phyloP scores from a whole-genome alignment of 2,888 invertebrate genomes.

The Amphipoea oculea region DNA sequence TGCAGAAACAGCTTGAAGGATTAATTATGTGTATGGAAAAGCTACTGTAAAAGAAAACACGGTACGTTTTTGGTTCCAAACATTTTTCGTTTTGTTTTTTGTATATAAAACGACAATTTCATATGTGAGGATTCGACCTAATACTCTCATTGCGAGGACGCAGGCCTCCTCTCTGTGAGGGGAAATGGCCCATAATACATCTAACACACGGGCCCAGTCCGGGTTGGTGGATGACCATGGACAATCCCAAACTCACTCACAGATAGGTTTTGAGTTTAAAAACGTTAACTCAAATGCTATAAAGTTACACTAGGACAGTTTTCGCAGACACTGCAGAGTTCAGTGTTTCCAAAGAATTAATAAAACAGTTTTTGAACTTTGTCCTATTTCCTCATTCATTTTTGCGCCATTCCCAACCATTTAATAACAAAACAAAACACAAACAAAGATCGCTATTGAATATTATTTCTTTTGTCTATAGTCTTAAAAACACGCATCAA shows the following conservation, averaged over 20 bases:
- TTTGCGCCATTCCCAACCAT: conserved; percentile 1
- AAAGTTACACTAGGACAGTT: neutral
- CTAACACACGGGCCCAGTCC: neutral
- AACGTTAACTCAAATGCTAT: neutral
- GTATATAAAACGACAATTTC: too few relatives aligned
- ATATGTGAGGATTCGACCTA: too few relatives aligned
- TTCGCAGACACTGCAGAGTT: neutral
- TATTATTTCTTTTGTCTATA: conserved; percentile 57
- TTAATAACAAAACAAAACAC: conserved; percentile 29
- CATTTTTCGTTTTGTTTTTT: too few relatives aligned
- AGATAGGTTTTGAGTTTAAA: neutral
- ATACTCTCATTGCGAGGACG: neutral
- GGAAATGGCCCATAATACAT: neutral
- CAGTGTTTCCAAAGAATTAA: neutral
- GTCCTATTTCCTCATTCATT: neutral
- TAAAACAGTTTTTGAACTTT: neutral
- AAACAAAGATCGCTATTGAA: conserved; percentile 47
- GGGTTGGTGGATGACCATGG: neutral
- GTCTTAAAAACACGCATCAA: conserved; percentile 69
- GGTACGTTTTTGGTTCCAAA: too few relatives aligned
- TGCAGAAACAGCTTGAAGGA: too few relatives aligned
- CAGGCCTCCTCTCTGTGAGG: neutral
- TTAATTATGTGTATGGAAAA: too few relatives aligned
- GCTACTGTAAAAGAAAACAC: too few relatives aligned
- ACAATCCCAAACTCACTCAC: neutral